Conservation (phyloP, 23 tunicate genomes). For the Botrylloides violaceus region DNA sequence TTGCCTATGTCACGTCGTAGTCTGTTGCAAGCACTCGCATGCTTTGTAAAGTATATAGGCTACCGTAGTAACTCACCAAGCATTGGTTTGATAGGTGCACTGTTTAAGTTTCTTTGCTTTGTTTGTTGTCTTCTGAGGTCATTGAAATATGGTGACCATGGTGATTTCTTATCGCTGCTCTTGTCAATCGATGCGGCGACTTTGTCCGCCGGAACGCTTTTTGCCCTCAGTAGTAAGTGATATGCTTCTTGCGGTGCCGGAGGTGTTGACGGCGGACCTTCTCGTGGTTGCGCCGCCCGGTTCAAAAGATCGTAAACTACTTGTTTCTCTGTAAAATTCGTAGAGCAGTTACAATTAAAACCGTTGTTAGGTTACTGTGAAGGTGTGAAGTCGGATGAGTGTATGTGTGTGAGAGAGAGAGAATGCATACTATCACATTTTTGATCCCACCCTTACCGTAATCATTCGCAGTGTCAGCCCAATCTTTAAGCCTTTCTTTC, state of each 20-base stretch:
- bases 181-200: not conserved
- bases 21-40: no score
- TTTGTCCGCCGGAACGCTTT: constrained; percentile 12
- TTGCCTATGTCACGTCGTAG: no score
- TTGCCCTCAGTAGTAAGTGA: constrained; percentile 12
- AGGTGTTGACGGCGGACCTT: constrained; percentile 46
- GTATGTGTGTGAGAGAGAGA: no score
- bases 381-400: no score
- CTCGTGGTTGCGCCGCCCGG: constrained; percentile 27
- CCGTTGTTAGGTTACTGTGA: no score
- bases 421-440: no score
- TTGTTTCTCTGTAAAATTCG: constrained; percentile 63
- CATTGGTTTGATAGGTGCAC: constrained; percentile 19
- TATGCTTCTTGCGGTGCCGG: constrained; percentile 25
- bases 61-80: no score
- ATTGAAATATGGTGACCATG: constrained; percentile 26
- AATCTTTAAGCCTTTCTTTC: constrained; percentile 34
- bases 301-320: constrained; percentile 61
- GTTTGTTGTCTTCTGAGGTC: constrained; percentile 13
- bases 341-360: no score
- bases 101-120: constrained; percentile 13
- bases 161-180: not conserved
- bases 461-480: constrained; percentile 65
- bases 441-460: constrained; percentile 47
- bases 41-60: no score